Evolutionary conservation across 2,113 vertebrate species (phyloP), one percentile per base, ranked within the genome.

Genomic region (Alethe diademata): DNA sequence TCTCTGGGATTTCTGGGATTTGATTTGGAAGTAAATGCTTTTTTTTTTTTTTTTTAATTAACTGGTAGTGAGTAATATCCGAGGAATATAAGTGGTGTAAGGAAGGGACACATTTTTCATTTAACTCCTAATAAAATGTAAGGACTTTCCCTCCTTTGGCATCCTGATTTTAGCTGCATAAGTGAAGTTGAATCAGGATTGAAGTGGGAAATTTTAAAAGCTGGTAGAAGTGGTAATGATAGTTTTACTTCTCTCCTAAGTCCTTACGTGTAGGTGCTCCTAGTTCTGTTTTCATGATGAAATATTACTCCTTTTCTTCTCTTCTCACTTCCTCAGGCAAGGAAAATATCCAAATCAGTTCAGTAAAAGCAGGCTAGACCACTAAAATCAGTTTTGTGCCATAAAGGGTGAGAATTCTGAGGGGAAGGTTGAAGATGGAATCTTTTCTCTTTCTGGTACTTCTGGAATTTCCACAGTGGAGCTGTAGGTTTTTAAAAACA

Each of bases 1-100:
- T 89, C 94, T 94, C 24, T 94, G 75, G 65, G 81, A 74, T 94
- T 92, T 82, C 73, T 74, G 60, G 56, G 67, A 67, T 93, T 94
- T 80, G 35, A 64, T 83, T 78, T 90, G 84, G 62, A 84, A 82
- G 61, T 43, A 23, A 51, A 42, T 54, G 20, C 7, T 3, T 43
- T 33, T 12, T 35, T 26, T 1, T 26, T 58, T 35, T 26, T 35
- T n/a, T 87, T 73, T 40, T 28, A 56, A 51, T 78, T 75, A 69
- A 79, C 62, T 92, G 78, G 23, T 69, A 38, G 38, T 91, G 92
- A 92, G 62, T 78, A 78, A 42, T 83, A 50, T 58, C 60, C 73
- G 50, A 36, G 2, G 3, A 79, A 19, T 74, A 2, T 29, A 89
- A 84, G 43, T 60, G 57, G 33, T 75, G 51, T 69, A 82, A 90